A percentile compares a stretch with the other conserved stretches of the same genome.
Evolutionary conservation across 30 jellyfish, hydroid and myxozoan genomes (phyloP).

Genomic region (Mastigias papua): DNA sequence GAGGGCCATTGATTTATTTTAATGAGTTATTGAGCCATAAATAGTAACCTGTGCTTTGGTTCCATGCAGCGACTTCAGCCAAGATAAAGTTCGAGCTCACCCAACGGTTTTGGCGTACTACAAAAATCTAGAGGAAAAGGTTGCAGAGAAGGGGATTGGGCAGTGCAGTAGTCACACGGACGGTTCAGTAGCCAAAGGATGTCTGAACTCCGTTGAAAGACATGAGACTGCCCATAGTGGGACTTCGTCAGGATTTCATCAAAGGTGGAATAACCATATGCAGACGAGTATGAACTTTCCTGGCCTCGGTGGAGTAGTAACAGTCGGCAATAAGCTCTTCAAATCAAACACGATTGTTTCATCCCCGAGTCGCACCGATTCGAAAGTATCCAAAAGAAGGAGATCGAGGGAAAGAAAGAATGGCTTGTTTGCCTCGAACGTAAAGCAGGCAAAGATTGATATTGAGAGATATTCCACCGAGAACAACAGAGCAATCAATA

Average conservation of each 20-base stretch:
- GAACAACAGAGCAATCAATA: background rate
- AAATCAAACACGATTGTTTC: background rate
- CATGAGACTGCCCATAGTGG: background rate
- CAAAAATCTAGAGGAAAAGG: conserved; percentile 13
- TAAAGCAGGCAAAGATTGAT: background rate
- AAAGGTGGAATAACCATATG: background rate
- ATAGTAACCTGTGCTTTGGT: background rate
- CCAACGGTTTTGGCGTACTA: conserved; percentile 70
- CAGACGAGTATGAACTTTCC: background rate
- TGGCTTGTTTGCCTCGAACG: background rate
- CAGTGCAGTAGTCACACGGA: background rate
- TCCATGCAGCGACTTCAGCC: conserved; percentile 53
- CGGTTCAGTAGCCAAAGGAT: background rate
- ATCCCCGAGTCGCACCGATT: background rate
- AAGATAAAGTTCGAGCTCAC: conserved; percentile 73
- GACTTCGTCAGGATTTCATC: background rate
- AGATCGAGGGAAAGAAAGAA: background rate
- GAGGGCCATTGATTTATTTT: no score
- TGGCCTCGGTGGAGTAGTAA: background rate
- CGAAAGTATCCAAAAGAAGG: background rate
- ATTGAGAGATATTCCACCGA: background rate
- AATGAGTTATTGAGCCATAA: no score
- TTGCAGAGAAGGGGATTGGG: background rate
- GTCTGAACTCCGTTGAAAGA: background rate
- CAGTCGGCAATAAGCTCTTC: background rate